Evolutionary conservation across 53 echinoderm and acorn worm genomes (phyloP), one percentile per base, ranked within the genome.

Genomic region (Crossaster papposus): DNA sequence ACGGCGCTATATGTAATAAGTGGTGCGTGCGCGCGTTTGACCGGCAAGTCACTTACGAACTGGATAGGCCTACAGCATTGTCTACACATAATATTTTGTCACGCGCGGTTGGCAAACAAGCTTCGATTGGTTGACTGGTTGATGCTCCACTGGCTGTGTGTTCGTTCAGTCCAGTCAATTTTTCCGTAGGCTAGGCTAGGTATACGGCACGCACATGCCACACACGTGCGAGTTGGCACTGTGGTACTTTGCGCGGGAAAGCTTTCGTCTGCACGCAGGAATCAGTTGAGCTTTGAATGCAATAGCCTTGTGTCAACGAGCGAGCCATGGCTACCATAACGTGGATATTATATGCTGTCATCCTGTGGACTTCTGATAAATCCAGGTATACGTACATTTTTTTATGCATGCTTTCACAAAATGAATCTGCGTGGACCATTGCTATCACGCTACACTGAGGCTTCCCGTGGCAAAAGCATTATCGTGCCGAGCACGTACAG

Each of bases 271-370:
- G 24, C 24, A 26, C 1, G 2, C 20, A 22, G 11, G 18, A 22
- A n/a, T n/a, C 6, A 68, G 28, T 68, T 4, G 28, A 68, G 68
- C 68, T 24, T 68, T 68, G 2, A 18, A 26, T 26, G 3, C 10
- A 24, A 6, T 6, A 28, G 28, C 26, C 4, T 4, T 7, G 28
- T 11, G 10, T 26, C n/a, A 22, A 28, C 2, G 28, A n/a, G 28
- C 68, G 68, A 24, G 68, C 24, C 32, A 17, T 34, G 74, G 74
- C 11, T 13, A 20, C 32, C 14, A 20, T 1, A 73, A 34, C 35
- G 74, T 73, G 74, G 74, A 73, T 73, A 35, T 17, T 73, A 33
- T 73, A 34, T 34, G 33, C 74, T 17, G 74, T 73, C 74, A 33
- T 73, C 18, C 31, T 35, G 35, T 73, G 74, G 74, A 34, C 74